Evolutionary conservation across 2,797 vertebrate genomes (phyloP), one percentile per base, ranked within the genome.

Genomic region (Peromyscus attwateri): DNA sequence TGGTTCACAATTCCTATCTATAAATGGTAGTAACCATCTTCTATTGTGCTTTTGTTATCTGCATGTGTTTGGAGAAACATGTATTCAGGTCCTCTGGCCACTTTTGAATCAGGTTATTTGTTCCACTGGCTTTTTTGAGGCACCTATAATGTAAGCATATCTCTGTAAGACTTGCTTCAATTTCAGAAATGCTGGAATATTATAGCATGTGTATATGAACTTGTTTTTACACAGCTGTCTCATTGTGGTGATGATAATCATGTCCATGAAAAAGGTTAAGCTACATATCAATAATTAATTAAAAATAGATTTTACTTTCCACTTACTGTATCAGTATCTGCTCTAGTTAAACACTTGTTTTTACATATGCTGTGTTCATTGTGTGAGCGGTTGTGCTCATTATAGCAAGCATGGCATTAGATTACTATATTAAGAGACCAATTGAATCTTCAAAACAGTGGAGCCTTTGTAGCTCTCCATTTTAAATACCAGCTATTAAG

Each of bases 171-270:
- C 31, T 62, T 16, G 66, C 23, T 93, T 89, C 73, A 71, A 49
- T 64, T 84, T 93, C 19, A 92, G 57, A 97, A 92, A 71, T 84
- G 19, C 43, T 95, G 60, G 9, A 57, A 31, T 73, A n/a, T 40
- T 16, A 52, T 43, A 89, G 94, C 70, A 93, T 29, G 7, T 21
- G 0, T 60, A 55, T 37, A 13, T 52, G 40, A 87, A 80, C 27
- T 93, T 81, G 60, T n/a, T 91, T 95, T 87, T 82, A 60, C 11
- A 68, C 66, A 37, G 62, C 55, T 92, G 46, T 14, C 52, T 96
- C 31, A 49, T 60, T 68, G 52, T 91, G 77, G 66, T 31, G 6
- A 43, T 76, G 8, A 46, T 71, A 71, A 89, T 91, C 68, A 79
- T 91, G 21, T 83, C 82, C 60, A 52, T 85, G 25, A 37, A 92